A percentile compares a stretch with the other conserved stretches of the same genome.
phyloP scores from a whole-genome alignment of 1,140 invertebrate species.

The Lepidostoma basale region DNA sequence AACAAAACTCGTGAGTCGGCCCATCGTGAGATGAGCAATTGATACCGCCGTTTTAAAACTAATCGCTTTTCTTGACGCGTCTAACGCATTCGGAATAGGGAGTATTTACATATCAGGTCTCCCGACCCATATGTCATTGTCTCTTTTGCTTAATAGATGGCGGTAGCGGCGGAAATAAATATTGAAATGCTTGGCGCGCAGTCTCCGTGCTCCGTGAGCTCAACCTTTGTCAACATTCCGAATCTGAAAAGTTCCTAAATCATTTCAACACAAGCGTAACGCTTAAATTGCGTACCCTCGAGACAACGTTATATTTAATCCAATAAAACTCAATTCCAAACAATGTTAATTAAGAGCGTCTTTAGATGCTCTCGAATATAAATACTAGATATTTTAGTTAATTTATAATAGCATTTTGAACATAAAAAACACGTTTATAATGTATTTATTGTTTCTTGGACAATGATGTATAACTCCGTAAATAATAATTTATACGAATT shows the following conservation, averaged over 20 bases:
- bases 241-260: slow-evolving; percentile 38
- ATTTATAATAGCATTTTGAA: too few species aligned
- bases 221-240: slow-evolving; percentile 39
- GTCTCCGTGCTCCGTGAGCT: not conserved
- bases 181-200: slow-evolving; percentile 30
- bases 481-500: too few species aligned
- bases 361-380: too few species aligned
- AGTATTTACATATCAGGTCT: slow-evolving; percentile 32
- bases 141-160: slow-evolving; percentile 35
- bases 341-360: too few species aligned
- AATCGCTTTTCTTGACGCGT: slow-evolving; percentile 11
- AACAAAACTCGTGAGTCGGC: not conserved
- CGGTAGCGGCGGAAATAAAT: slow-evolving; percentile 34
- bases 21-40: not conserved
- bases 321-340: too few species aligned
- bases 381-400: too few species aligned
- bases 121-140: slow-evolving; percentile 30
- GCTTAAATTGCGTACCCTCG: not conserved
- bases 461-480: too few species aligned
- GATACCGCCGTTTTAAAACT: not conserved
- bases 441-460: too few species aligned
- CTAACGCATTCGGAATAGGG: slow-evolving; percentile 24
- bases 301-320: too few species aligned
- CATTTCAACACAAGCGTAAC: too few species aligned
- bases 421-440: too few species aligned